A percentile compares a stretch with the other conserved stretches of the same genome.
Conservation (phyloP, 1,140 invertebrate species). For the Drosophila jambulina region DNA sequence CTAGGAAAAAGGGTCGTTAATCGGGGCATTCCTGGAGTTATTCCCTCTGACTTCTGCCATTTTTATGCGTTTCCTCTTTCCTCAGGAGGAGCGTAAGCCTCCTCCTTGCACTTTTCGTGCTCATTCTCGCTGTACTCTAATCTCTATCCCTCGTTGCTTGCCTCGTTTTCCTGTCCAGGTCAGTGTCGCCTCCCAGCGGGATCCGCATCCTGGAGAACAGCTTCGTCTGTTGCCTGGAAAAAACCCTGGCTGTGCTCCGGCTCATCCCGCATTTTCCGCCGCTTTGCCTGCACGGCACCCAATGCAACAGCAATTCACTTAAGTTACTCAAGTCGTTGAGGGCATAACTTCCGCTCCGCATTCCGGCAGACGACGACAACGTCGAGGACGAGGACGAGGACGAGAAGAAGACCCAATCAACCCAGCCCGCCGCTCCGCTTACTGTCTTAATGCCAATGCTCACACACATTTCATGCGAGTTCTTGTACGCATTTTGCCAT, state of each 20-base stretch:
- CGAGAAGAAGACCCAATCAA: slow-evolving; percentile 16
- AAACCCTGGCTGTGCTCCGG: slow-evolving; percentile 13
- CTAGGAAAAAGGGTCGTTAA: neutral
- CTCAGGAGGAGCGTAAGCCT: slow-evolving; percentile 9
- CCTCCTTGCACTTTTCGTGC: slow-evolving; percentile 7
- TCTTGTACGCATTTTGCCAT: slow-evolving; percentile 59
- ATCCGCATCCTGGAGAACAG: slow-evolving; percentile 10
- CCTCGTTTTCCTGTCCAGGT: slow-evolving; percentile 35
- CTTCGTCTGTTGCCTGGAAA: neutral
- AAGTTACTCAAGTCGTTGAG: slow-evolving; percentile 82
- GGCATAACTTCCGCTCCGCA: slow-evolving; percentile 74
- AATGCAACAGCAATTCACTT: slow-evolving; percentile 71
- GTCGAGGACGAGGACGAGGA: neutral
- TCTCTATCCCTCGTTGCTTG: slow-evolving; percentile 35
- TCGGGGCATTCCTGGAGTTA: slow-evolving; percentile 22
- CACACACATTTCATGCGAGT: slow-evolving; percentile 67
- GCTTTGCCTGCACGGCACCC: slow-evolving; percentile 21
- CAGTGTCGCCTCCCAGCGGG: slow-evolving; percentile 36
- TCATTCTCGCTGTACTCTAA: slow-evolving; percentile 54
- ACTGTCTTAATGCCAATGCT: slow-evolving; percentile 78
- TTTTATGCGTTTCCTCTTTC: slow-evolving; percentile 42
- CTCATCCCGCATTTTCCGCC: slow-evolving; percentile 58
- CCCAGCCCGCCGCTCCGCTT: slow-evolving; percentile 33
- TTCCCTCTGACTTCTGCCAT: slow-evolving; percentile 39
- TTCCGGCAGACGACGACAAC: slow-evolving; percentile 8